Evolutionary conservation across 2,797 vertebrate species (phyloP).

Genomic region (Cuniculus paca): DNA sequence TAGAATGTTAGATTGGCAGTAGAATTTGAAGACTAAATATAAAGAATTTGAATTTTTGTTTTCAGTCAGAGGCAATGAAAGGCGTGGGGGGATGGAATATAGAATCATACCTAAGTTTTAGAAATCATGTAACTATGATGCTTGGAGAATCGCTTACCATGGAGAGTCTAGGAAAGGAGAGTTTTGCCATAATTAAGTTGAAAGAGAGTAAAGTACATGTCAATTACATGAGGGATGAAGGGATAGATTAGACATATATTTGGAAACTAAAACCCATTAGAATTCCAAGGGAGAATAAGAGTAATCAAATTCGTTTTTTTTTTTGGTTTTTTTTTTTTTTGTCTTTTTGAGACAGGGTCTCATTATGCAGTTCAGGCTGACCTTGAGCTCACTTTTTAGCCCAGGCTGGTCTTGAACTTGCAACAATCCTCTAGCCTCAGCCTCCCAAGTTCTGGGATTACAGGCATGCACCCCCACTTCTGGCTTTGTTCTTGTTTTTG

Average conservation of each 20-base stretch:
- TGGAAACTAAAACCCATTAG: conserved; percentile 46
- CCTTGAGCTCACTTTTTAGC: too few species aligned
- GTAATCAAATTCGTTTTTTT: background rate
- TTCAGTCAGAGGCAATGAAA: conserved; percentile 42
- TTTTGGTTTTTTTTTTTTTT: too few species aligned
- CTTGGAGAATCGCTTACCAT: background rate
- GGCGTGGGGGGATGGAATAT: background rate
- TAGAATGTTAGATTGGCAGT: background rate
- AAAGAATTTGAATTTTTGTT: conserved; percentile 40
- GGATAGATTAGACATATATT: background rate
- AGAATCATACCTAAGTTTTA: conserved; percentile 30
- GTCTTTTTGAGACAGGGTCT: too few species aligned
- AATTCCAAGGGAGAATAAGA: conserved; percentile 43
- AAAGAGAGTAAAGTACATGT: conserved; percentile 26
- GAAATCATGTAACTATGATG: background rate
- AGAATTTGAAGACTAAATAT: conserved; percentile 44
- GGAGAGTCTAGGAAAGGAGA: background rate
- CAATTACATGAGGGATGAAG: background rate
- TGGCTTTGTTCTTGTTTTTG: background rate
- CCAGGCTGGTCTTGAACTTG: too few species aligned
- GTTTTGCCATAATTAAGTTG: background rate
- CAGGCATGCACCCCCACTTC: too few species aligned
- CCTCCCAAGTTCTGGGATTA: too few species aligned
- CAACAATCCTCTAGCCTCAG: too few species aligned
- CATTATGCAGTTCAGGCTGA: too few species aligned